These are phyloP conservation scores for Aphis gossypii DNA, from an alignment of 1,140 invertebrate genomes.

Conservation along the genomic window DNA sequence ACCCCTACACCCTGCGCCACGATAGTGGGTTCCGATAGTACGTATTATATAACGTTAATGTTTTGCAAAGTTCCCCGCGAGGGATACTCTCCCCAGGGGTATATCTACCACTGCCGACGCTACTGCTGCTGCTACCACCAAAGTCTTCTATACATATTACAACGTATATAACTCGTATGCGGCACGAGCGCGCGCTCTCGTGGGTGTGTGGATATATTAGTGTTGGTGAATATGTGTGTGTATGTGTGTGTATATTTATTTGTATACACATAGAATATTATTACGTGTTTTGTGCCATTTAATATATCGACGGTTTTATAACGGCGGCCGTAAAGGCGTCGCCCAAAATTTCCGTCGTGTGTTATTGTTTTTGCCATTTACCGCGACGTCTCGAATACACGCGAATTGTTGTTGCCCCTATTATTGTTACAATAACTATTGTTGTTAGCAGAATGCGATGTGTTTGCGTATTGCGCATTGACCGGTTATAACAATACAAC, in stretches of 20 bases:
- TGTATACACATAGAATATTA: background rate
- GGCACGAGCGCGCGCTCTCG: background rate
- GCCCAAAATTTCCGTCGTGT: background rate
- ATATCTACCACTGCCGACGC: background rate
- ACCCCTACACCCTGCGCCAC: background rate
- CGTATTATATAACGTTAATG: conserved; percentile 17
- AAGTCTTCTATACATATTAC: background rate
- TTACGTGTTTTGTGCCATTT: background rate
- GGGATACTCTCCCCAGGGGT: conserved; percentile 29
- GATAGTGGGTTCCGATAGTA: background rate
- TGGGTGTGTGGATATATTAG: too few relatives aligned
- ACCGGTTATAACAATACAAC: background rate
- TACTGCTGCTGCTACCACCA: too few relatives aligned
- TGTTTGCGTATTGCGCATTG: background rate
- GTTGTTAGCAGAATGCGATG: background rate
- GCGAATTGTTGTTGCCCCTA: background rate
- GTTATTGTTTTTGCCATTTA: background rate
- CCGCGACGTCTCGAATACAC: background rate
- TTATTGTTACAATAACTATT: background rate
- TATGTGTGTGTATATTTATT: background rate
- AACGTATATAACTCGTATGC: background rate
- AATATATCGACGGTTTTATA: background rate
- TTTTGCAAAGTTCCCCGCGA: background rate
- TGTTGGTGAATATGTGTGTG: too few relatives aligned
- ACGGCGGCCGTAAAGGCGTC: background rate